Conservation (phyloP, 2,888 invertebrate genomes). For the Lamellibrachia columna region DNA sequence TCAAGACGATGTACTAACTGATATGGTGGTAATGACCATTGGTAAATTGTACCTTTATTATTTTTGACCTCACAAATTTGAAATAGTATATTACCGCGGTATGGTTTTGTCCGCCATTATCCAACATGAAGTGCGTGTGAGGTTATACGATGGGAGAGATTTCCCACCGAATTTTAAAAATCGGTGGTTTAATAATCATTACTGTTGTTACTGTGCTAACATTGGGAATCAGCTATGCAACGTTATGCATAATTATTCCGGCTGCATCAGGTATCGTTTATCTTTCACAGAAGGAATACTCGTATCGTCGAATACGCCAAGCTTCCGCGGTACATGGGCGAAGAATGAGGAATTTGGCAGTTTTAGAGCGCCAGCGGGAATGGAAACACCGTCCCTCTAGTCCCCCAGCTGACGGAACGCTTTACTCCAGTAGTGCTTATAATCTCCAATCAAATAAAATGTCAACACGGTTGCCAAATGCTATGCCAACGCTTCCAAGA, state of each 20-base stretch:
- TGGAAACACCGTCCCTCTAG: background rate
- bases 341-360: background rate
- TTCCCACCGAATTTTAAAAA: background rate
- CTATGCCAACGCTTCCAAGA: background rate
- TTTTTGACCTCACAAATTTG: background rate
- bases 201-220: constrained; percentile 3
- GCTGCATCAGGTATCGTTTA: constrained; percentile 10
- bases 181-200: constrained; percentile 4
- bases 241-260: constrained; percentile 6
- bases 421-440: constrained; percentile 8
- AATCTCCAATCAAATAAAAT: background rate
- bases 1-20: background rate
- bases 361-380: constrained; percentile 16
- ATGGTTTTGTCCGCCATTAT: constrained; percentile 16
- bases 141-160: background rate
- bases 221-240: constrained; percentile 7
- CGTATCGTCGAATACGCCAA: background rate
- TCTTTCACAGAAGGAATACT: constrained; percentile 16
- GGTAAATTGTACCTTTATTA: background rate
- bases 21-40: background rate
- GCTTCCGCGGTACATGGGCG: constrained; percentile 5
- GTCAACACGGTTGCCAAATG: background rate
- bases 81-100: background rate
- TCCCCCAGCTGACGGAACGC: background rate
- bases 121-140: constrained; percentile 16